These are phyloP conservation scores for Callipepla squamata DNA, from an alignment of 2,113 vertebrate species.

Conservation along the genomic window DNA sequence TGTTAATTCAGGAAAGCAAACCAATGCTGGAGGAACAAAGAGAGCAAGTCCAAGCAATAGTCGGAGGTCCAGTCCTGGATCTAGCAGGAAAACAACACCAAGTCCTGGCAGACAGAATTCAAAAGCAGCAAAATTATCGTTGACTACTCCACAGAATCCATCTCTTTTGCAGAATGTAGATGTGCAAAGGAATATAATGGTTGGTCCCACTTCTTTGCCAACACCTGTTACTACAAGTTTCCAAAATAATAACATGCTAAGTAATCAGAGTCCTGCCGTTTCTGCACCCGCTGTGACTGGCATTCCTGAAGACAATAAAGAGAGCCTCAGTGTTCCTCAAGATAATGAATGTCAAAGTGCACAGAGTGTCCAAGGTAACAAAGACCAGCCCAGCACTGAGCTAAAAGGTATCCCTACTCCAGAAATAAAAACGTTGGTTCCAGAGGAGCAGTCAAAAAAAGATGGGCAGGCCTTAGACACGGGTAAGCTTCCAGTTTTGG, in stretches of 20 bases:
- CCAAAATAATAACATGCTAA: constrained; percentile 77
- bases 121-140: constrained; percentile 84
- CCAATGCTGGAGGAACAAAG: constrained; percentile 84
- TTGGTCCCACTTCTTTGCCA: constrained; percentile 81
- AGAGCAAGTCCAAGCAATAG: constrained; percentile 95
- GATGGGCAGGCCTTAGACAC: constrained; percentile 72
- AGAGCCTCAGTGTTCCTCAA: constrained; percentile 76
- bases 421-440: constrained; percentile 80
- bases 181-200: constrained; percentile 83
- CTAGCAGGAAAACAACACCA: constrained; percentile 92
- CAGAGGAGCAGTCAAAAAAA: constrained; percentile 82
- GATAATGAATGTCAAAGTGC: constrained; percentile 79
- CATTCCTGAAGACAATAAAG: constrained; percentile 82
- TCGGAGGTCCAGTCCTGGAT: constrained; percentile 92
- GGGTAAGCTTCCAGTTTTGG: constrained; percentile 72
- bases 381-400: constrained; percentile 82
- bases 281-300: constrained; percentile 72
- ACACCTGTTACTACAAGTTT: constrained; percentile 79
- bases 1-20: constrained; percentile 88
- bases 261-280: constrained; percentile 75
- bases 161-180: constrained; percentile 84
- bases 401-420: constrained; percentile 80
- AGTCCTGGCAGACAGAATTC: constrained; percentile 95
- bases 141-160: constrained; percentile 83
- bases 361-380: constrained; percentile 76